Percentiles rank a stretch among this genome's conserved stretches.
These are phyloP conservation scores for Onychorhynchus coronatus DNA, from an alignment of 2,113 vertebrate species.

Conservation along the genomic window DNA sequence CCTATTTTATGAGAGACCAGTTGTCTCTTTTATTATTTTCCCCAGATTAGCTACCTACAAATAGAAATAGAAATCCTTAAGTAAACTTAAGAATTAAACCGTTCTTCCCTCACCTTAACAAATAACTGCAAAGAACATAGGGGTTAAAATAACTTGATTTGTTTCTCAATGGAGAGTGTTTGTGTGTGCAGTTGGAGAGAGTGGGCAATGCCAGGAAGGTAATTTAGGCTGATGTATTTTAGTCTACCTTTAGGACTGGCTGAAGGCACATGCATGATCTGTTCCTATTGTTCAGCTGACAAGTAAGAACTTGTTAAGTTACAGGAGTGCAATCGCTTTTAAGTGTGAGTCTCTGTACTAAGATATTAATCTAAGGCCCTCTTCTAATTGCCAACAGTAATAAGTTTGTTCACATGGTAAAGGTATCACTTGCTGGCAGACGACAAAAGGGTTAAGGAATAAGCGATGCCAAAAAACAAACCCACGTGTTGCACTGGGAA, in stretches of 20 bases:
- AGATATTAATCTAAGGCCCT: background rate
- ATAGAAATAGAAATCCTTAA: background rate
- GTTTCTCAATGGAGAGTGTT: background rate
- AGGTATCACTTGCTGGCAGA: background rate
- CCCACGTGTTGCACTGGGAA: slow-evolving; percentile 7
- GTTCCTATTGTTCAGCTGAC: background rate
- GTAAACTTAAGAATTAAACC: background rate
- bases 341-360: background rate
- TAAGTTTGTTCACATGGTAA: background rate
- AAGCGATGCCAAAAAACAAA: background rate
- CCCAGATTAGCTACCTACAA: background rate
- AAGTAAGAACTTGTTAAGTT: background rate
- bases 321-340: background rate
- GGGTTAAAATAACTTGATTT: background rate
- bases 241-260: background rate
- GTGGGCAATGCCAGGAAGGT: background rate
- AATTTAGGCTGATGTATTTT: background rate
- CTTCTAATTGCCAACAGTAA: background rate
- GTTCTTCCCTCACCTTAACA: background rate
- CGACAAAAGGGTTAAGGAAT: slow-evolving; percentile 35
- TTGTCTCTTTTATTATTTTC: background rate
- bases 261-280: background rate
- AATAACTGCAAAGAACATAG: background rate
- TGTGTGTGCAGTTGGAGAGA: background rate
- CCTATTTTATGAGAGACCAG: background rate